Evolutionary conservation across 2,797 vertebrate genomes (phyloP), one percentile per base, ranked within the genome.

Genomic region (Semotilus atromaculatus): DNA sequence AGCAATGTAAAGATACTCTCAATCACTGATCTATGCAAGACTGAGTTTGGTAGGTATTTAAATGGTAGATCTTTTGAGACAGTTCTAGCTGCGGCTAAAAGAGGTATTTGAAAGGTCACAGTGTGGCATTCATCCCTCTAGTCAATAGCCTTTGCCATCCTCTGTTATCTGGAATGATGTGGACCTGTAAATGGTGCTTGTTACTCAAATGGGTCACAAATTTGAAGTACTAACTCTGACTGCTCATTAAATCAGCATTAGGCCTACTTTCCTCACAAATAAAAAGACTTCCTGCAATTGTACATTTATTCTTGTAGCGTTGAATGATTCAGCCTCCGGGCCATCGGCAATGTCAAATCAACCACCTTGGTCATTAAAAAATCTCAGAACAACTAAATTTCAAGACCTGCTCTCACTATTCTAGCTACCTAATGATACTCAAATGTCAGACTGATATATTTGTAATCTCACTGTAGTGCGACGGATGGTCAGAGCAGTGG

Each of bases 381-480:
- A 72, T 86, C 84, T 67, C 84, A 67, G 10, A 77, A 79, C 48
- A 81, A 55, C 82, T 58, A 75, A 73, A 84, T 86, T 86, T 64
- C 68, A 60, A 29, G 31, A 31, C 26, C 71, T 34, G 10, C 72
- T 68, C 66, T 83, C 76, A 76, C 79, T 74, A 23, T 86, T 64
- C 31, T 80, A 34, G 74, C 62, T 68, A 76, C 77, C 82, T 86
- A 89, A 89, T 85, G 85, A 89, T 81, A 77, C 75, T 67, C 43
- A 86, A 88, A 89, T 89, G 88, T 86, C 88, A 87, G 34, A 71
- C 62, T 66, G 84, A 36, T 87, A 84, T 75, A 86, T 85, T 86
- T 76, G 64, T 86, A 77, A 86, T 83, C 81, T 86, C 18, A 48
- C 26, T 67, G 66, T 58, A 78, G 53, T 71, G 51, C 14, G 23